Evolutionary conservation across 2,113 vertebrate species (phyloP).

Genomic region (Myiopsitta monachus): DNA sequence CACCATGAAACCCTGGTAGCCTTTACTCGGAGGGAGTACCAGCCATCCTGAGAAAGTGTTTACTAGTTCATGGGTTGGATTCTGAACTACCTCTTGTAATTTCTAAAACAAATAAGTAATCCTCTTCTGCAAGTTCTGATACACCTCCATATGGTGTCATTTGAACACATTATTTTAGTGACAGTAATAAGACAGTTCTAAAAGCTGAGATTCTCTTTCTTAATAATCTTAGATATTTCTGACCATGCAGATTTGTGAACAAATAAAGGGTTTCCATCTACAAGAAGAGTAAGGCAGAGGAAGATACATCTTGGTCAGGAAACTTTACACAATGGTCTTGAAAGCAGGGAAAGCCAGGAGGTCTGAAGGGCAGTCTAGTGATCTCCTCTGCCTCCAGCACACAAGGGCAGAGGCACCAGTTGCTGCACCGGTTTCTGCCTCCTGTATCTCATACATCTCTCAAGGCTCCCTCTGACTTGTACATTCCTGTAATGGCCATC

Average conservation of each 20-base stretch:
- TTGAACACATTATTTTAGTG: not conserved
- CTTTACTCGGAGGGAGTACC: not conserved
- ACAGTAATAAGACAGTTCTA: not conserved
- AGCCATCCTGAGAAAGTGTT: not conserved
- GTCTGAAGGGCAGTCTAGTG: accelerated
- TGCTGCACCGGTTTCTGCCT: not conserved
- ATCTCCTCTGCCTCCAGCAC: not conserved
- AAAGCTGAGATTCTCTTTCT: not conserved
- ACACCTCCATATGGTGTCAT: accelerated
- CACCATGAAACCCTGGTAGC: not conserved
- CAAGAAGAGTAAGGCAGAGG: not conserved
- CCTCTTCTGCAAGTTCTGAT: not conserved
- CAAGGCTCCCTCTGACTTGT: accelerated
- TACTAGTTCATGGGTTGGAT: not conserved
- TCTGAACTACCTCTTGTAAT: not conserved
- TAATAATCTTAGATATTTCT: not conserved
- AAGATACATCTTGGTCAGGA: accelerated
- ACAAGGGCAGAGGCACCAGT: not conserved
- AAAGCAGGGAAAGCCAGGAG: not conserved
- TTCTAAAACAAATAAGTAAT: not conserved
- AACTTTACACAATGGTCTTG: accelerated
- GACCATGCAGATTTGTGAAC: not conserved
- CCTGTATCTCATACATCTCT: not conserved
- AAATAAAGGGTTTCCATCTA: not conserved
- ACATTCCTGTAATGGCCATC: not conserved